Conservation (phyloP, 2,797 vertebrate species). For the Sebastes oblongus region DNA sequence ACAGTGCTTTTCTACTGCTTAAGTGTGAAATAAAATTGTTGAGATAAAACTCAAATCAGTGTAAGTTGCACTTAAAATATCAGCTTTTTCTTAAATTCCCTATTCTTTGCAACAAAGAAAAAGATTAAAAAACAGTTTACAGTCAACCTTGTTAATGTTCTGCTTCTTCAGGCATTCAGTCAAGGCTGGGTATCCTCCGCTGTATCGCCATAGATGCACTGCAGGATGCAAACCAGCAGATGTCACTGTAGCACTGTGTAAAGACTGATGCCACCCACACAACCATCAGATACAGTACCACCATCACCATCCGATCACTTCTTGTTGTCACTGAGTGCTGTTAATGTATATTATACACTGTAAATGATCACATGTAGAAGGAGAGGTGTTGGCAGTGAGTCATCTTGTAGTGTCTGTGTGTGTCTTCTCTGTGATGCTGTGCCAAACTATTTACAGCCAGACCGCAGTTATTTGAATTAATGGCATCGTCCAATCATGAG, state of each 20-base stretch:
- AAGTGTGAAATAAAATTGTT: not conserved
- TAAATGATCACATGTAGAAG: constrained; percentile 12
- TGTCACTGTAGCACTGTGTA: constrained; percentile 61
- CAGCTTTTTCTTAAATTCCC: not conserved
- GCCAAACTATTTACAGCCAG: constrained; percentile 5
- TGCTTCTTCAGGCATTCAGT: constrained; percentile 91
- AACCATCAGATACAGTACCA: not conserved
- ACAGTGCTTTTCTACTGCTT: not conserved
- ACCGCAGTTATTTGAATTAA: not conserved
- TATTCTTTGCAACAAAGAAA: not conserved
- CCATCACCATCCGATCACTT: not conserved
- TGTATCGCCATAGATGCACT: constrained; percentile 97
- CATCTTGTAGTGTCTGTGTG: not conserved
- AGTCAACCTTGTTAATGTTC: constrained; percentile 85
- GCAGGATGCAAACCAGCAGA: constrained; percentile 63
- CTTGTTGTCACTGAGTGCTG: not conserved
- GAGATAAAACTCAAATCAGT: not conserved
- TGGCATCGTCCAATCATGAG: not conserved
- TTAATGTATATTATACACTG: not conserved
- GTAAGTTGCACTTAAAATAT: not conserved
- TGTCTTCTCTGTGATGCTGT: constrained; percentile 6
- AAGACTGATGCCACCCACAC: constrained; percentile 39
- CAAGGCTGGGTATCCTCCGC: constrained; percentile 92
- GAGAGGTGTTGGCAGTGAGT: constrained; percentile 7
- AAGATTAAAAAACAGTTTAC: not conserved